Base-by-base conservation (phyloP, 2,797 vertebrate genomes). In the Amblyopsis hoosieri region DNA sequence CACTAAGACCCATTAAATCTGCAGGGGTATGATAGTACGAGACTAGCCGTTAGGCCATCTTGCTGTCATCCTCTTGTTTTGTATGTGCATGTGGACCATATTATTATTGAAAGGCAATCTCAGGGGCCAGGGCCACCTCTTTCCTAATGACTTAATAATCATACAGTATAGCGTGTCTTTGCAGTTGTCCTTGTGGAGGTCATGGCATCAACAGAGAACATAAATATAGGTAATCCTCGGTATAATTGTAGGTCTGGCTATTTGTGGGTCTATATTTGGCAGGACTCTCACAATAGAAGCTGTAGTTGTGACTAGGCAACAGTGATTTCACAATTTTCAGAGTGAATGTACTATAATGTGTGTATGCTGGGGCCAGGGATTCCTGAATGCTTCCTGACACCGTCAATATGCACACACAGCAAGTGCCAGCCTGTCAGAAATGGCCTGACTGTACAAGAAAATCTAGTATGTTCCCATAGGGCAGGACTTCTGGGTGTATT, bases 11-110 rank as follows among this genome's bases (percentile, higher is more conserved):
- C 81, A 89, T 90, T 88, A 87, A 71, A 78, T 80, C 84, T 86
- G 82, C 69, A 82, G 86, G 81, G 80, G 69, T 66, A 81, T 84
- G 87, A 90, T 89, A 83, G 84, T 63, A 79, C 72, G 75, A 87
- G 82, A 82, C 75, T 60, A 72, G 33, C 78, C 66, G 69, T n/a
- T 58, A 76, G 83, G 84, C 60, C 83, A 84, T 87, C 87, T 69
- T 58, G 74, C 59, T 60, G 50, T 61, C 78, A 66, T 64, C 54
- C 52, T 72, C 66, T 57, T 79, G 74, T 76, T 42, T 7, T 9
- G 37, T 37, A 3, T 15, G 0, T 17, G 10, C 2, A 14, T 17
- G 49, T 33, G 57, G 53, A 3, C 62, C 37, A 7, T 37, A 8
- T 37, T 37, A 37, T 37, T 52, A 52, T 10, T 23, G 15, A 51